Percentiles rank a stretch among this genome's conserved stretches.
phyloP scores from a whole-genome alignment of 2,888 invertebrate species.

The Diogma glabrata region DNA sequence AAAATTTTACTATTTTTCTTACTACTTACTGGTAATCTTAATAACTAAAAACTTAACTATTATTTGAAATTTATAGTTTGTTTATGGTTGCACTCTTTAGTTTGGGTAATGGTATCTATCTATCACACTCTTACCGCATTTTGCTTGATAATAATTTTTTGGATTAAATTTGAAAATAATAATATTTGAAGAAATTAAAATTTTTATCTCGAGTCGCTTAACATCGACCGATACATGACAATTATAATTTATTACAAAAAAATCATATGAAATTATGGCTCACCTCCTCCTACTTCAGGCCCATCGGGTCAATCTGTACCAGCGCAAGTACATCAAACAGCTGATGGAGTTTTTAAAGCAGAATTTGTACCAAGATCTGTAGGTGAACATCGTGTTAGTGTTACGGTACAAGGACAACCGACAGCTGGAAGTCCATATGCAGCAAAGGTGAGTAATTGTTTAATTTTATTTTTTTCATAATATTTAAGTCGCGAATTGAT shows the following conservation, averaged over 20 bases:
- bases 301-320: conserved; percentile 86
- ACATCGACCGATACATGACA: conserved; percentile 5
- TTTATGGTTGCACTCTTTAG: too few relatives aligned
- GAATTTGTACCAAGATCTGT: conserved; percentile 87
- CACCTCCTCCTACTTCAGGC: conserved; percentile 42
- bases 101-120: too few relatives aligned
- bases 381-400: conserved; percentile 83
- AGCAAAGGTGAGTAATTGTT: conserved; percentile 52
- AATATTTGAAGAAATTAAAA: too few relatives aligned
- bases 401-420: conserved; percentile 68
- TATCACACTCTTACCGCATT: too few relatives aligned
- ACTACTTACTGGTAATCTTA: too few relatives aligned
- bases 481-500: too few relatives aligned
- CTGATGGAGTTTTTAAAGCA: conserved; percentile 71
- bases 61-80: too few relatives aligned
- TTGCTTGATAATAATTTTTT: too few relatives aligned
- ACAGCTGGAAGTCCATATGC: conserved; percentile 89
- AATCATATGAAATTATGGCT: conserved; percentile 5
- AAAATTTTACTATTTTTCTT: too few relatives aligned
- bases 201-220: conserved; percentile 7
- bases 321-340: conserved; percentile 75
- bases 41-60: too few relatives aligned
- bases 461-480: not conserved
- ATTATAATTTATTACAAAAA: conserved; percentile 1
- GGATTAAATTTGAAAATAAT: too few relatives aligned